Conservation (phyloP, 2,888 invertebrate genomes). For the Tridacna gigas region DNA sequence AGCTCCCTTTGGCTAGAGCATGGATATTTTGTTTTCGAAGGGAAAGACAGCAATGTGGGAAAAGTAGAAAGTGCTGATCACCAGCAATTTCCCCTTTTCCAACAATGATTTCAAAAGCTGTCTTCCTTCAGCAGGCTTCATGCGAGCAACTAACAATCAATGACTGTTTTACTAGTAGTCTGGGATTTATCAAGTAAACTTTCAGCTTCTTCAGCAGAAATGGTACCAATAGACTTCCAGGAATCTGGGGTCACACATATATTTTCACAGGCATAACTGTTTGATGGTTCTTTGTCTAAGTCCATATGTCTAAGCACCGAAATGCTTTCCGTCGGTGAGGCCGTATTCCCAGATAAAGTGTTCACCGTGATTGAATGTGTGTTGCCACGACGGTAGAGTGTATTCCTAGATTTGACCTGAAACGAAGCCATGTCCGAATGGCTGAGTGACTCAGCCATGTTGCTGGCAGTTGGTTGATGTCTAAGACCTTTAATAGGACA, state of each 20-base stretch:
- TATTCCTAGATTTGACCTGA: conserved; percentile 22
- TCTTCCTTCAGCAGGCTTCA: too few relatives aligned
- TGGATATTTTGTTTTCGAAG: too few relatives aligned
- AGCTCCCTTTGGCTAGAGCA: too few relatives aligned
- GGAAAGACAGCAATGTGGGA: too few relatives aligned
- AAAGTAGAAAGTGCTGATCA: too few relatives aligned
- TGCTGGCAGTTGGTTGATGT: conserved; percentile 40
- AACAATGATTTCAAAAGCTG: too few relatives aligned
- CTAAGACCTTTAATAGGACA: conserved; percentile 58
- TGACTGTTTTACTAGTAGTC: not conserved
- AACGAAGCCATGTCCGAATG: conserved; percentile 36
- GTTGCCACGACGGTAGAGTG: conserved; percentile 21
- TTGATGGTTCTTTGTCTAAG: conserved; percentile 16
- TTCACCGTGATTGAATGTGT: not conserved
- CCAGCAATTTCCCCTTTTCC: too few relatives aligned
- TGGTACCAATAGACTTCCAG: conserved; percentile 35
- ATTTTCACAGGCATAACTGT: conserved; percentile 17
- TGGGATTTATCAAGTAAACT: conserved; percentile 8
- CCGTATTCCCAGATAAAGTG: not conserved
- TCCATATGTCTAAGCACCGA: conserved; percentile 4
- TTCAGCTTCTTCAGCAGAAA: conserved; percentile 30
- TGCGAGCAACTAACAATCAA: not conserved
- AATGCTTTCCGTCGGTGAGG: conserved; percentile 8
- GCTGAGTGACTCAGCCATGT: conserved; percentile 28
- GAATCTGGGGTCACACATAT: conserved; percentile 39